Percentiles rank a stretch among this genome's conserved stretches.
phyloP scores from a whole-genome alignment of 2,113 vertebrate genomes.

The Pteronura brasiliensis region DNA sequence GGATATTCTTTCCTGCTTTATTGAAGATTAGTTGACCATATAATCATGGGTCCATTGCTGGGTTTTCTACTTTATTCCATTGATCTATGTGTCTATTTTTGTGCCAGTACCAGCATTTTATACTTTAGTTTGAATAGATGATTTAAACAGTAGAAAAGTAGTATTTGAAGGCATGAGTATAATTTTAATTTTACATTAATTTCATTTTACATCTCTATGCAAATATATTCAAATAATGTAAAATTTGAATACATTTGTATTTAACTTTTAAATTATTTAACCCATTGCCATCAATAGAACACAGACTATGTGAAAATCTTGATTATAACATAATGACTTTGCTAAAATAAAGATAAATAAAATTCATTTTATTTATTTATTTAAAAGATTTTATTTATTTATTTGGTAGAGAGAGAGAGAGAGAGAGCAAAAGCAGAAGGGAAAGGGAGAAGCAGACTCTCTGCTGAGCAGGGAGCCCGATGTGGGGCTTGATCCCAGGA shows the following conservation, averaged over 20 bases:
- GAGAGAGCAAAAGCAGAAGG: too few relatives aligned
- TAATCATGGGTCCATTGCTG: too few relatives aligned
- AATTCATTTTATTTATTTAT: not conserved
- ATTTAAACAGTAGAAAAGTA: not conserved
- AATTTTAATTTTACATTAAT: conserved; percentile 11
- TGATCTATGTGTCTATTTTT: not conserved
- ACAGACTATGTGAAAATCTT: not conserved
- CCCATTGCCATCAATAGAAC: not conserved
- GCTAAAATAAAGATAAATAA: not conserved
- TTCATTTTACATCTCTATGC: not conserved
- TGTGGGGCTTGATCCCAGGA: too few relatives aligned
- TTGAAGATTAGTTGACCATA: too few relatives aligned
- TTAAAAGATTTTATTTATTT: not conserved
- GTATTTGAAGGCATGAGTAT: not conserved
- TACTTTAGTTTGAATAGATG: not conserved
- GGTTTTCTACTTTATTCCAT: not conserved
- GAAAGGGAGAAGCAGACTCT: too few relatives aligned
- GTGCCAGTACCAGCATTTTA: not conserved
- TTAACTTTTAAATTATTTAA: not conserved
- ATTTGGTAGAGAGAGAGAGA: too few relatives aligned
- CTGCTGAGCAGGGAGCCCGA: too few relatives aligned
- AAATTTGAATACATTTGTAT: not conserved
- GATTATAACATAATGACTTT: not conserved
- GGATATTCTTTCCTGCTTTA: too few relatives aligned
- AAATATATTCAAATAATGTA: not conserved